Percentiles rank a stretch among this genome's conserved stretches.
Conservation (phyloP, 2,113 vertebrate species). For the Acanthisitta chloris region DNA sequence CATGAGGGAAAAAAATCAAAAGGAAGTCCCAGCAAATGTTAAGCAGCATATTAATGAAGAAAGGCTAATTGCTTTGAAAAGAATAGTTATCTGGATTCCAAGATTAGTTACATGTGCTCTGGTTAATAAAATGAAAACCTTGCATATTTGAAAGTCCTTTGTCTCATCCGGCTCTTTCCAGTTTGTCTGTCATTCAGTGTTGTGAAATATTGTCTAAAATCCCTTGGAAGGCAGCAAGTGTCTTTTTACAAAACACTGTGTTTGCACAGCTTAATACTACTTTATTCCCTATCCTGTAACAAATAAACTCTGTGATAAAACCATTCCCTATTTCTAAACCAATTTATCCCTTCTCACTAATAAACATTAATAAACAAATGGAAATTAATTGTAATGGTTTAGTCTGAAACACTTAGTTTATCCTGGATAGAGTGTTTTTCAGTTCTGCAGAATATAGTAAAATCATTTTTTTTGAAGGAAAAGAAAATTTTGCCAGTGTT, state of each 20-base stretch:
- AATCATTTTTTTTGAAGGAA: neutral
- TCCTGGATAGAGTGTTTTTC: neutral
- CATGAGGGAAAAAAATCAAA: neutral
- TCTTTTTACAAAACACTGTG: neutral
- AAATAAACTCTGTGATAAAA: neutral
- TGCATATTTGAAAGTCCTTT: slow-evolving; percentile 4
- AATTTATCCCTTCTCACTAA: neutral
- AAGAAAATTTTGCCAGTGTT: neutral
- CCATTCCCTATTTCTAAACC: neutral
- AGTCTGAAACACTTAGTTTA: neutral
- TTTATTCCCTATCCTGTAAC: neutral
- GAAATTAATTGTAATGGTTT: neutral
- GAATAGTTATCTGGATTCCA: slow-evolving; percentile 4
- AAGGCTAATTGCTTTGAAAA: slow-evolving; percentile 39
- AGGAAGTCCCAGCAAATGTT: slow-evolving; percentile 11
- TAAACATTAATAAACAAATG: neutral
- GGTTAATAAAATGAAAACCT: slow-evolving; percentile 37
- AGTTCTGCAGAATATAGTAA: neutral
- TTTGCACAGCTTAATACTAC: neutral
- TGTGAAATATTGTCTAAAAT: neutral
- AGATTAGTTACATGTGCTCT: slow-evolving; percentile 35
- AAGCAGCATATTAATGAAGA: slow-evolving; percentile 36
- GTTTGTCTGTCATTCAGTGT: neutral
- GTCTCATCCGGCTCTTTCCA: slow-evolving; percentile 17
- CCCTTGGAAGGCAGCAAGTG: neutral